Conservation (phyloP, 2,113 vertebrate genomes). For the Toxotes jaculatrix region DNA sequence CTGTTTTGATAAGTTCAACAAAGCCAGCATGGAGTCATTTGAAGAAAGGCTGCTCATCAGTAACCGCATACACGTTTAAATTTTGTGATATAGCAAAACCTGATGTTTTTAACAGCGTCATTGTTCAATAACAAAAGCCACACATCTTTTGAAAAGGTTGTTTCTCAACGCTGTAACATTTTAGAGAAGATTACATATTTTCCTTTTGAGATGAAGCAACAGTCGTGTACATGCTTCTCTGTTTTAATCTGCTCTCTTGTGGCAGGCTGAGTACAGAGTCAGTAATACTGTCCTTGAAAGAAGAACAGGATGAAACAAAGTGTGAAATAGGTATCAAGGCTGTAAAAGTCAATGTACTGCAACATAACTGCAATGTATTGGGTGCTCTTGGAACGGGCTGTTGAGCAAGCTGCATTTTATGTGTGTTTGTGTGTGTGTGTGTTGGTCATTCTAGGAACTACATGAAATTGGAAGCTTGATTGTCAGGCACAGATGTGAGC, state of each 20-base stretch:
- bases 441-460: neutral
- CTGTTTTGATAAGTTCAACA: too few species aligned
- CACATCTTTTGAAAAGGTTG: too few species aligned
- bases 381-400: neutral
- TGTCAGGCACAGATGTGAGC: constrained; percentile 5
- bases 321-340: constrained; percentile 12
- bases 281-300: constrained; percentile 20
- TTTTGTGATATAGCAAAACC: too few species aligned
- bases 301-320: neutral
- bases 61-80: too few species aligned
- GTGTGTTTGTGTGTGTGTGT: neutral
- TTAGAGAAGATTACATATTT: neutral
- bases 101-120: too few species aligned
- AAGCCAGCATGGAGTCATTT: too few species aligned
- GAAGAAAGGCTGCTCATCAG: too few species aligned
- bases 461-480: constrained; percentile 29
- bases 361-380: neutral
- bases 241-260: neutral
- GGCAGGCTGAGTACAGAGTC: neutral
- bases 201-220: neutral
- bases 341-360: constrained; percentile 29
- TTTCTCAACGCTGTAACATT: neutral
- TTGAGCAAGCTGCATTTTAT: constrained; percentile 7
- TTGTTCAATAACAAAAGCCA: too few species aligned
- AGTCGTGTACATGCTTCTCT: neutral